Conservation (phyloP, 2,888 invertebrate species). For the Limnephilus marmoratus region DNA sequence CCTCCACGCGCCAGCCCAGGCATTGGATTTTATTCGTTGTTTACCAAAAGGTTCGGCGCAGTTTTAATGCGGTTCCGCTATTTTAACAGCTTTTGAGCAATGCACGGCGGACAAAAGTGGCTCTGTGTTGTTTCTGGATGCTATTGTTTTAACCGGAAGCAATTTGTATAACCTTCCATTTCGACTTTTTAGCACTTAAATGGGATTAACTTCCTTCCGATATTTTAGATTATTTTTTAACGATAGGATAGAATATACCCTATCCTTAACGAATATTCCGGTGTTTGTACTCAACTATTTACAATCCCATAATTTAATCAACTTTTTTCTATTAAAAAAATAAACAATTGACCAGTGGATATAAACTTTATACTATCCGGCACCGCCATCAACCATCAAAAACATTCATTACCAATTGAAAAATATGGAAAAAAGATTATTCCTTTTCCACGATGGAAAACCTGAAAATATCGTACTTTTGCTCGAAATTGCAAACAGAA, state of each 20-base stretch:
- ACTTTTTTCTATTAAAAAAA: no score
- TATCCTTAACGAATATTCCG: no score
- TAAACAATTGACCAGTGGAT: no score
- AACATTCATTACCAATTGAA: no score
- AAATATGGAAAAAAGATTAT: no score
- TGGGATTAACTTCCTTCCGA: neutral
- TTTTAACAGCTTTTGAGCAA: constrained; percentile 54
- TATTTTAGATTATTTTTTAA: neutral
- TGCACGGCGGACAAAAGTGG: constrained; percentile 41
- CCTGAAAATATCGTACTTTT: no score
- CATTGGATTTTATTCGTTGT: constrained; percentile 42
- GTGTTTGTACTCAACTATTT: no score
- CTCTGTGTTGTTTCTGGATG: constrained; percentile 41
- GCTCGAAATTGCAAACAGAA: no score
- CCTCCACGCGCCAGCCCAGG: constrained; percentile 12
- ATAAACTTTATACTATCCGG: no score
- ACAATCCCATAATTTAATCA: no score
- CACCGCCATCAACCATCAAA: no score
- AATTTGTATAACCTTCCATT: constrained; percentile 15
- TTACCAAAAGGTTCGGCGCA: constrained; percentile 45
- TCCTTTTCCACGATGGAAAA: no score
- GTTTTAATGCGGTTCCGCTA: constrained; percentile 52
- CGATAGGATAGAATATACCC: neutral
- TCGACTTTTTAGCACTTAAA: constrained; percentile 5
- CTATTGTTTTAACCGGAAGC: constrained; percentile 42